These are phyloP conservation scores for Oryzias curvinotus DNA, from an alignment of 2,113 vertebrate genomes.

Conservation along the genomic window DNA sequence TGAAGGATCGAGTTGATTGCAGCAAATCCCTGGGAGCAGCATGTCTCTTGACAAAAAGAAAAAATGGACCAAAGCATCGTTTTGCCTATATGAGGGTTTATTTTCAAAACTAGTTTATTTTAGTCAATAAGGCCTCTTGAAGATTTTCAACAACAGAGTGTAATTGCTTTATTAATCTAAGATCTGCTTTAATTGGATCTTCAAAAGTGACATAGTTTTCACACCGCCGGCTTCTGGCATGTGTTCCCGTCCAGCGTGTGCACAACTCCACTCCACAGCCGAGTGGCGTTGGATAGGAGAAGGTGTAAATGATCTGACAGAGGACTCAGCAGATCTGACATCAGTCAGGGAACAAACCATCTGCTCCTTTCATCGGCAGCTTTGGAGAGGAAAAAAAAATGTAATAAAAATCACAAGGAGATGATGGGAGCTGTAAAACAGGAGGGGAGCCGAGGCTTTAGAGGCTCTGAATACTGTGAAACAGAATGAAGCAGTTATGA, in stretches of 20 bases:
- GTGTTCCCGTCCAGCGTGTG: slow-evolving; percentile 59
- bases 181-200: slow-evolving; percentile 66
- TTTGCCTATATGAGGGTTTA: slow-evolving; percentile 14
- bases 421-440: slow-evolving; percentile 45
- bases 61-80: slow-evolving; percentile 60
- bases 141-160: slow-evolving; percentile 39
- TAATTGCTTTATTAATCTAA: slow-evolving; percentile 69
- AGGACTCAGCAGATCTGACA: slow-evolving; percentile 74
- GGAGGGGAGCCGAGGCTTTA: neutral
- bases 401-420: slow-evolving; percentile 34
- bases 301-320: slow-evolving; percentile 82
- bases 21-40: slow-evolving; percentile 44
- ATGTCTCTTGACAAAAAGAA: slow-evolving; percentile 44
- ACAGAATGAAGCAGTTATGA: slow-evolving; percentile 56
- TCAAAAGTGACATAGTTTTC: slow-evolving; percentile 58
- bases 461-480: slow-evolving; percentile 30
- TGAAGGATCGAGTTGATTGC: slow-evolving; percentile 34
- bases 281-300: slow-evolving; percentile 59
- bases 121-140: slow-evolving; percentile 42
- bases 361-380: slow-evolving; percentile 78
- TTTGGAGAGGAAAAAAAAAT: slow-evolving; percentile 22
- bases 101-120: slow-evolving; percentile 53
- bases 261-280: slow-evolving; percentile 63
- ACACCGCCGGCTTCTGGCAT: slow-evolving; percentile 64
- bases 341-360: slow-evolving; percentile 75